A percentile compares a stretch with the other conserved stretches of the same genome.
Evolutionary conservation across 2,113 vertebrate genomes (phyloP).

Genomic region (Antennarius striatus): DNA sequence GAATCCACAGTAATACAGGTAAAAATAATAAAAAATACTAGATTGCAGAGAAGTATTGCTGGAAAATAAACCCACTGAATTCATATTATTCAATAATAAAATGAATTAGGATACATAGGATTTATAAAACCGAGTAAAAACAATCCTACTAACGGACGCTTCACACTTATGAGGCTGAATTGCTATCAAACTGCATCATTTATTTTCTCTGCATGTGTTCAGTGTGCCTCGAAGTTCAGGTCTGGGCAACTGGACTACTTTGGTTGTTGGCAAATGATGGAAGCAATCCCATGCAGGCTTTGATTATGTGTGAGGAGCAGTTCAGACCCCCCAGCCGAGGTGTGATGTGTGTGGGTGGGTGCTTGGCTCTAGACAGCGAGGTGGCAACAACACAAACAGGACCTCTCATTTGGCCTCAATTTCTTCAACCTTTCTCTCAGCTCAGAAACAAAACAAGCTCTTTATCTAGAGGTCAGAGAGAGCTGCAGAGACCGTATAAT

Average conservation of each 20-base stretch:
- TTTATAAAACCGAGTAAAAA: too few species aligned
- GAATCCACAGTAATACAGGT: too few species aligned
- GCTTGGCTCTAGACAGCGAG: conserved; percentile 54
- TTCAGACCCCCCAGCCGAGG: conserved; percentile 31
- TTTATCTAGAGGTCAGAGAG: conserved; percentile 43
- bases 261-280: conserved; percentile 11
- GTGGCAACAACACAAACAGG: conserved; percentile 58
- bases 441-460: conserved; percentile 45
- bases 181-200: too few species aligned
- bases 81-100: too few species aligned
- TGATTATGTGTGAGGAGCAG: conserved; percentile 39
- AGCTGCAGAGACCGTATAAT: conserved; percentile 31
- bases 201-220: too few species aligned
- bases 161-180: too few species aligned
- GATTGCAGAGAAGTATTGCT: too few species aligned
- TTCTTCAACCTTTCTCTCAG: conserved; percentile 47
- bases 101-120: too few species aligned
- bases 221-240: too few species aligned
- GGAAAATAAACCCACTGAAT: too few species aligned
- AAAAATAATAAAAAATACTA: too few species aligned
- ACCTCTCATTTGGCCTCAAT: conserved; percentile 55
- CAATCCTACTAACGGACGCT: too few species aligned
- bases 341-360: conserved; percentile 38
- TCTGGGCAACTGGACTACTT: neutral
- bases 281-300: neutral